Evolutionary conservation across 2,113 vertebrate genomes (phyloP).

Genomic region (Phalacrocorax pelagicus): DNA sequence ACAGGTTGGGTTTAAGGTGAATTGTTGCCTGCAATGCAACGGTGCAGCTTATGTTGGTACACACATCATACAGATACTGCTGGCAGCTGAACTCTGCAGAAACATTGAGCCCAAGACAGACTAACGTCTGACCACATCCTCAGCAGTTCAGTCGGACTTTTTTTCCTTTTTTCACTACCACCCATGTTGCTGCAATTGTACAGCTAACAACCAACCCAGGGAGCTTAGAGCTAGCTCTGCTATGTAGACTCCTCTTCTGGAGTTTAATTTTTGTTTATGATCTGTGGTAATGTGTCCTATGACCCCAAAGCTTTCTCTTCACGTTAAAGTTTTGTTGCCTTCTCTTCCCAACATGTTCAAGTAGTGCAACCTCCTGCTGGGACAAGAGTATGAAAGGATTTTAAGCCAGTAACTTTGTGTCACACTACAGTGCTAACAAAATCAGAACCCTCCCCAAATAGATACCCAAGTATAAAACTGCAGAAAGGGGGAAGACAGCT

Average conservation of each 20-base stretch:
- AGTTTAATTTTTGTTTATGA: background rate
- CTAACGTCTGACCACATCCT: background rate
- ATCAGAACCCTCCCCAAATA: background rate
- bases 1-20: background rate
- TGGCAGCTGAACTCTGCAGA: background rate
- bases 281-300: background rate
- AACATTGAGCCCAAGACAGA: background rate
- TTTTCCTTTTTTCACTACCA: background rate
- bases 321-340: background rate
- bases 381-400: background rate
- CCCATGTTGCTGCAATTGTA: background rate
- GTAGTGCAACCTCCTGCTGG: background rate
- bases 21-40: background rate
- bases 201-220: background rate
- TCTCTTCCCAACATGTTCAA: background rate
- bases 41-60: background rate
- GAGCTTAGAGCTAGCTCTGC: background rate
- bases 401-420: background rate
- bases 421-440: background rate
- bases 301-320: background rate
- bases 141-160: background rate
- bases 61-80: rapidly evolving
- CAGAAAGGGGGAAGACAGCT: rapidly evolving
- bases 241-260: background rate
- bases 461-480: background rate